These are phyloP conservation scores for Albula goreensis DNA, from an alignment of 2,113 vertebrate species.

Conservation along the genomic window DNA sequence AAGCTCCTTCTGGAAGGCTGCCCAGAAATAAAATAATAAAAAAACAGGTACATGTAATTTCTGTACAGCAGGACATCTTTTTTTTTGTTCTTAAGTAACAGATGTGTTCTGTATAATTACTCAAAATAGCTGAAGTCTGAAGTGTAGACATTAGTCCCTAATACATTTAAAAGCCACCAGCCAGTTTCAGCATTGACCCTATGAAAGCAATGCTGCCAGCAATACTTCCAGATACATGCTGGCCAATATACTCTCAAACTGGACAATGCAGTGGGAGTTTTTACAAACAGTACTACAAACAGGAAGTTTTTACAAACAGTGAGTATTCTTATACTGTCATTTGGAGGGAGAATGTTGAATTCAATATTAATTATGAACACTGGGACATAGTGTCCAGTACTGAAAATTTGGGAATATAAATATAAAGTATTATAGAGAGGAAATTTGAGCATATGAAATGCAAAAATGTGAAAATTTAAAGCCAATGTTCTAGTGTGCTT, in stretches of 20 bases:
- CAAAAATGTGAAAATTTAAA: neutral
- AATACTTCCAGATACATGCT: neutral
- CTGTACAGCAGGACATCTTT: neutral
- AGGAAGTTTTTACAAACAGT: too few species aligned
- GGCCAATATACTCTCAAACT: neutral
- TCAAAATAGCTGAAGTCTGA: neutral
- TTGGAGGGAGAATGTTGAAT: too few species aligned
- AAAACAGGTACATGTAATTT: neutral
- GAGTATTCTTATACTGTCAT: too few species aligned
- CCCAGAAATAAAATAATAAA: neutral
- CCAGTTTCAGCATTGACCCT: neutral
- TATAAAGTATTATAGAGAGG: too few species aligned
- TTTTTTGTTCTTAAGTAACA: neutral
- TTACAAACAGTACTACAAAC: too few species aligned
- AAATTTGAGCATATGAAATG: neutral
- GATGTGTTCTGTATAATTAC: neutral
- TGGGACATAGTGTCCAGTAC: too few species aligned
- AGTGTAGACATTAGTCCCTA: neutral
- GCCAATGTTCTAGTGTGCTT: too few species aligned
- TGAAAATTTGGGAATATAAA: too few species aligned
- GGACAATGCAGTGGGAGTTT: too few species aligned
- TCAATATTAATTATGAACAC: too few species aligned
- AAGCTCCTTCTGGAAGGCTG: neutral
- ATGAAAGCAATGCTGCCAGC: neutral
- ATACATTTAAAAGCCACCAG: neutral